Percentiles rank a stretch among this genome's conserved stretches.
Conservation (phyloP, 2,113 vertebrate species). For the Eulemur macaco region DNA sequence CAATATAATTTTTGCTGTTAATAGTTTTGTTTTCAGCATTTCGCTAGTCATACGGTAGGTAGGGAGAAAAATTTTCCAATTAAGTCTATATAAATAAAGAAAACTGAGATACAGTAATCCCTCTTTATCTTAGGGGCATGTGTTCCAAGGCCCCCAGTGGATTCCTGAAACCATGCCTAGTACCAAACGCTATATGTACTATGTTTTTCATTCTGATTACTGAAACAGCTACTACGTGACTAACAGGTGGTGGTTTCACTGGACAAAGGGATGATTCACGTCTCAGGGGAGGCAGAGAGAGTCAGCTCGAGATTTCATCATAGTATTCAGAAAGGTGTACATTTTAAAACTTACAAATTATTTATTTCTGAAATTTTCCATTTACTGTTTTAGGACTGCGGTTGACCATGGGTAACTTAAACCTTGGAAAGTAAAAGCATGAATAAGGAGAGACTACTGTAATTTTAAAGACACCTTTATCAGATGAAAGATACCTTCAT, state of each 20-base stretch:
- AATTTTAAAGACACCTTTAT: neutral
- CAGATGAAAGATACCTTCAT: neutral
- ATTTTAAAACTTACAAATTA: neutral
- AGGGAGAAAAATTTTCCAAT: neutral
- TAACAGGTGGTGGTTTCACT: neutral
- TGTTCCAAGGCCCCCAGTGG: neutral
- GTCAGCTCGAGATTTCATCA: neutral
- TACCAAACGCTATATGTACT: neutral
- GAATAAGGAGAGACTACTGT: neutral
- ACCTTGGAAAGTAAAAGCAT: neutral
- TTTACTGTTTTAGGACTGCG: neutral
- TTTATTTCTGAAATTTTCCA: neutral
- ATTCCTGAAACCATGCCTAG: neutral
- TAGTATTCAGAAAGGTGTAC: neutral
- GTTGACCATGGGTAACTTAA: neutral
- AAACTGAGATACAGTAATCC: neutral
- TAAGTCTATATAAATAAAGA: neutral
- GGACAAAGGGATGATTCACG: neutral
- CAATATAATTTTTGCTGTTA: neutral
- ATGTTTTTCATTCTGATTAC: neutral
- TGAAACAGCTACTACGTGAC: neutral
- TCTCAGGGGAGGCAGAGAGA: accelerated
- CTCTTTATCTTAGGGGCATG: neutral
- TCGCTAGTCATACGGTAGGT: neutral
- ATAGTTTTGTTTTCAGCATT: neutral